Evolutionary conservation across 2,888 invertebrate species (phyloP).

Genomic region (Chalcis sispes): DNA sequence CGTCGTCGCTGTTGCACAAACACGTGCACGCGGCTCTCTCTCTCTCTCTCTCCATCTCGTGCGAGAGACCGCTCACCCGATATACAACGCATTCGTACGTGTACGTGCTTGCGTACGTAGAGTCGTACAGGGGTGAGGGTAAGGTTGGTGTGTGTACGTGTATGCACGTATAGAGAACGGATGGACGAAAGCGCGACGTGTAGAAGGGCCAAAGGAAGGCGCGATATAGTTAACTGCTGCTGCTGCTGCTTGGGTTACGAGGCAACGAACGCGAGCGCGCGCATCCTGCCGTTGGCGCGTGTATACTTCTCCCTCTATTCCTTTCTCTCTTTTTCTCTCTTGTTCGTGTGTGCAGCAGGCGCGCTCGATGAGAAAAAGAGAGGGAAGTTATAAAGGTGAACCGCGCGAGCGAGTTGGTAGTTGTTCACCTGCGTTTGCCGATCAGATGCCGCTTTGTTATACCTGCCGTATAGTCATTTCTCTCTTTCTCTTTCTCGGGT

Average conservation of each 20-base stretch:
- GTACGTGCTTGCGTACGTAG: not conserved
- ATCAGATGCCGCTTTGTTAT: constrained; percentile 65
- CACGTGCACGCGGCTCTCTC: constrained; percentile 11
- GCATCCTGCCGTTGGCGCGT: constrained; percentile 44
- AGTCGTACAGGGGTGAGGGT: not conserved
- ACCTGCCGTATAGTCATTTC: constrained; percentile 31
- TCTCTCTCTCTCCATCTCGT: not conserved
- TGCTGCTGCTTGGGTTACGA: constrained; percentile 12
- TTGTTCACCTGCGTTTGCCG: constrained; percentile 60
- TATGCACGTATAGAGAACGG: too few species aligned
- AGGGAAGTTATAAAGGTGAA: not conserved
- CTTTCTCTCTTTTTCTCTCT: not conserved
- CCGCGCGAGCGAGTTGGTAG: constrained; percentile 6
- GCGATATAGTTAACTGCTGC: constrained; percentile 16
- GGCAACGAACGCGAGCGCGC: constrained; percentile 40
- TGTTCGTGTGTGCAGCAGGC: too few species aligned
- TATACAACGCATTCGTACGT: not conserved
- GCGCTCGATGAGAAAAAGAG: constrained; percentile 14
- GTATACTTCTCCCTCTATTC: not conserved
- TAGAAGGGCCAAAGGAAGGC: too few species aligned
- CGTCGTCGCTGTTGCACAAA: constrained; percentile 13
- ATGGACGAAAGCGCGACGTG: too few species aligned
- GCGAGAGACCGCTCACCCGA: not conserved
- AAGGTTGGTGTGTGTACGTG: too few species aligned
- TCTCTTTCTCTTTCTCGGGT: constrained; percentile 1